These are phyloP conservation scores for Emydura subglobosa DNA, from an alignment of 2,113 vertebrate species.

Conservation along the genomic window DNA sequence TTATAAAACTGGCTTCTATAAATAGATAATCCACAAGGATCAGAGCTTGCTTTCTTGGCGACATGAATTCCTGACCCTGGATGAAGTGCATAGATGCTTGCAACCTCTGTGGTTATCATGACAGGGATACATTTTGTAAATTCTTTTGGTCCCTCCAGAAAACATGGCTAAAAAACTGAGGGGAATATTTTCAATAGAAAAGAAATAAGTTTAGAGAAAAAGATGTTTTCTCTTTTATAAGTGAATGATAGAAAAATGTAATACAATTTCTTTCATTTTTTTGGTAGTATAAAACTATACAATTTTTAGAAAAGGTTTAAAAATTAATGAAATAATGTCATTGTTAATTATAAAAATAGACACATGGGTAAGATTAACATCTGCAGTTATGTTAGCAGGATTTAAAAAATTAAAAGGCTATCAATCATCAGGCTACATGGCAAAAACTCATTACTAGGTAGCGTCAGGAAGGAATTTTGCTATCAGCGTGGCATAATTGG, in stretches of 20 bases:
- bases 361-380: not conserved
- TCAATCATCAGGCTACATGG: not conserved
- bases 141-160: not conserved
- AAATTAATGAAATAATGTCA: not conserved
- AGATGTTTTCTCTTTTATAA: not conserved
- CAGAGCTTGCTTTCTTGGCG: slow-evolving; percentile 44
- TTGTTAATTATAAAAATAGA: not conserved
- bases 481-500: not conserved
- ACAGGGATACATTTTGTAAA: slow-evolving; percentile 8
- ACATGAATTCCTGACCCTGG: not conserved
- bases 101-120: not conserved
- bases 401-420: not conserved
- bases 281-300: not conserved
- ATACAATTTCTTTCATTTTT: fast-evolving
- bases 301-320: not conserved
- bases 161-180: not conserved
- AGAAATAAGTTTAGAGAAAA: not conserved
- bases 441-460: not conserved
- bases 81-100: slow-evolving; percentile 20
- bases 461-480: not conserved
- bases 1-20: slow-evolving; percentile 32
- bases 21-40: slow-evolving; percentile 35
- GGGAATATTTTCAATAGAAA: not conserved
- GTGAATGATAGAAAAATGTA: not conserved
- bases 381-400: not conserved